Conservation (phyloP, 1,140 invertebrate species). For the Dufourea novaeangliae region DNA sequence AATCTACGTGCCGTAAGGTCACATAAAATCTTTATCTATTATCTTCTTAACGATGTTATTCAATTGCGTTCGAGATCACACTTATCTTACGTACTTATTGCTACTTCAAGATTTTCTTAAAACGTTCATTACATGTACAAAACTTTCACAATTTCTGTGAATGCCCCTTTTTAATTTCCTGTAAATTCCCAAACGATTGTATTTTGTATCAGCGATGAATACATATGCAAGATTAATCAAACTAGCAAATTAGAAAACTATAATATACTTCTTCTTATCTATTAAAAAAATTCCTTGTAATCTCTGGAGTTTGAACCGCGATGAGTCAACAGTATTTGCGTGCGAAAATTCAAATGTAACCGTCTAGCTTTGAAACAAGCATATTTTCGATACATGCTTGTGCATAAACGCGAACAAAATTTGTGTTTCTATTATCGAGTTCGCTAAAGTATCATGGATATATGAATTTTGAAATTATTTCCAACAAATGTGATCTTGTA, state of each 20-base stretch:
- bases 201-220: not conserved
- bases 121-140: not conserved
- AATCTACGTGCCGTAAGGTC: not conserved
- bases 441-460: not conserved
- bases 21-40: not conserved
- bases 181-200: not conserved
- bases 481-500: too few species aligned
- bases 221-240: not conserved
- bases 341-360: constrained; percentile 11
- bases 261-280: constrained; percentile 3
- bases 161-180: not conserved
- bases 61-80: not conserved
- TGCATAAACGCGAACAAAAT: not conserved
- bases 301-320: constrained; percentile 37
- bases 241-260: not conserved
- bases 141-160: not conserved
- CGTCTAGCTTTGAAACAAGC: too few species aligned
- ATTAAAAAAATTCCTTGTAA: not conserved
- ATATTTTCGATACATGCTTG: not conserved
- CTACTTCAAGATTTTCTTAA: not conserved
- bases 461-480: too few species aligned
- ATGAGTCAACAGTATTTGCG: constrained; percentile 16
- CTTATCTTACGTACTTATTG: not conserved
- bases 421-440: not conserved
- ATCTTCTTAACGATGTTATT: not conserved